phyloP scores from a whole-genome alignment of 1,140 invertebrate species.

The Macrosteles quadrilineatus region DNA sequence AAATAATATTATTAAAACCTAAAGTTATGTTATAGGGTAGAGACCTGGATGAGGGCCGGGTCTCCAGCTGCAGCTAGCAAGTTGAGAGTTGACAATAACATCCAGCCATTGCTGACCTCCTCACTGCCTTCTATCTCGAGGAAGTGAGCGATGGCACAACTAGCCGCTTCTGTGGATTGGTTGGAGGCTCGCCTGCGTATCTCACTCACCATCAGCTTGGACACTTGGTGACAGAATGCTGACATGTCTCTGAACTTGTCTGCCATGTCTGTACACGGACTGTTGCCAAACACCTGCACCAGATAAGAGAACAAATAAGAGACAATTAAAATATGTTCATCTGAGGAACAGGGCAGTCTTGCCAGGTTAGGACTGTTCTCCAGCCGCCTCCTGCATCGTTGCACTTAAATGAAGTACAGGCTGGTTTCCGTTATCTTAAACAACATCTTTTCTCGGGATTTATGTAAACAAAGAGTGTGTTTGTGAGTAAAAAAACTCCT shows the following conservation, averaged over 20 bases:
- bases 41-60: slow-evolving; percentile 66
- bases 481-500: no score
- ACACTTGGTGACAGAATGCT: slow-evolving; percentile 92
- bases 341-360: no score
- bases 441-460: no score
- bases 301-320: slow-evolving; percentile 32
- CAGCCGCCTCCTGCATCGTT: no score
- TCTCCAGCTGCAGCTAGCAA: slow-evolving; percentile 85
- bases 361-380: no score
- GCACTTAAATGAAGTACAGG: no score
- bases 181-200: slow-evolving; percentile 91
- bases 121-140: slow-evolving; percentile 90
- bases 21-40: no score
- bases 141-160: slow-evolving; percentile 94
- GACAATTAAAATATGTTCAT: no score
- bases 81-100: slow-evolving; percentile 89
- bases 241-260: slow-evolving; percentile 94
- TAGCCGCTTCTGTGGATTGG: slow-evolving; percentile 93
- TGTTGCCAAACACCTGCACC: slow-evolving; percentile 83
- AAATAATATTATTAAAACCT: no score
- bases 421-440: no score
- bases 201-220: slow-evolving; percentile 93
- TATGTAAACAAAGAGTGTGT: no score
- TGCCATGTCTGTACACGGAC: slow-evolving; percentile 88
- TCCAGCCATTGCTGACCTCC: slow-evolving; percentile 96